Evolutionary conservation across 2,888 invertebrate genomes (phyloP).

Genomic region (Lomographa bimaculata): DNA sequence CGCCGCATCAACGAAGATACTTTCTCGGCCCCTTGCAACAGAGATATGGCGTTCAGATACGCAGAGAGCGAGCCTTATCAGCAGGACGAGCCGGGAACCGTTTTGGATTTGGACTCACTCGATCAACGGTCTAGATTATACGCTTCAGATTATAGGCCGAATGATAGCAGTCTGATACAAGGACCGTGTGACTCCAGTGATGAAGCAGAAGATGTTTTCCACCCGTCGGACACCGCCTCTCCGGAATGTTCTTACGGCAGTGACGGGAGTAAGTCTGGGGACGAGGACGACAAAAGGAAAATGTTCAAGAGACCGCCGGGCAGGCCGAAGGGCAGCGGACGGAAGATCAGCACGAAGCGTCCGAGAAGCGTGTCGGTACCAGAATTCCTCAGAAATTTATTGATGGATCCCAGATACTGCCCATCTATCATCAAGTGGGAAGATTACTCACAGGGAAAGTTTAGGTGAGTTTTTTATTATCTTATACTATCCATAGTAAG

Average conservation of each 20-base stretch:
- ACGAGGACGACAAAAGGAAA: slow-evolving; percentile 75
- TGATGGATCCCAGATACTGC: slow-evolving; percentile 89
- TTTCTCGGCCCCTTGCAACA: slow-evolving; percentile 30
- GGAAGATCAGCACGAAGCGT: slow-evolving; percentile 66
- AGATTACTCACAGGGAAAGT: slow-evolving; percentile 91
- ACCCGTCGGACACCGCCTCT: slow-evolving; percentile 65
- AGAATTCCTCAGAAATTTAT: slow-evolving; percentile 93
- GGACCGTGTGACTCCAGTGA: slow-evolving; percentile 68
- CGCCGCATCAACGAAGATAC: slow-evolving; percentile 61
- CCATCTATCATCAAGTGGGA: slow-evolving; percentile 95
- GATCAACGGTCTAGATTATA: slow-evolving; percentile 61
- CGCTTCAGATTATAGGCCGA: slow-evolving; percentile 63
- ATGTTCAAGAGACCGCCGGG: slow-evolving; percentile 80
- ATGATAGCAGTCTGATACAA: slow-evolving; percentile 52
- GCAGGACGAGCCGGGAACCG: slow-evolving; percentile 50
- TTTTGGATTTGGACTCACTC: slow-evolving; percentile 66
- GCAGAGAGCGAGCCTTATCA: slow-evolving; percentile 61
- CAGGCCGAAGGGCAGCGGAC: slow-evolving; percentile 78
- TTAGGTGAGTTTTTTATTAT: slow-evolving; percentile 79
- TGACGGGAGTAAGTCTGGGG: slow-evolving; percentile 71
- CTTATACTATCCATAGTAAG: background rate
- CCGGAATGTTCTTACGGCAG: slow-evolving; percentile 70
- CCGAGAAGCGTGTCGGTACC: slow-evolving; percentile 85
- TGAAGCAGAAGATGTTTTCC: slow-evolving; percentile 67
- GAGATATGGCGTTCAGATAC: slow-evolving; percentile 60